Conservation (phyloP, 2,888 invertebrate genomes). For the Sicus ferrugineus region DNA sequence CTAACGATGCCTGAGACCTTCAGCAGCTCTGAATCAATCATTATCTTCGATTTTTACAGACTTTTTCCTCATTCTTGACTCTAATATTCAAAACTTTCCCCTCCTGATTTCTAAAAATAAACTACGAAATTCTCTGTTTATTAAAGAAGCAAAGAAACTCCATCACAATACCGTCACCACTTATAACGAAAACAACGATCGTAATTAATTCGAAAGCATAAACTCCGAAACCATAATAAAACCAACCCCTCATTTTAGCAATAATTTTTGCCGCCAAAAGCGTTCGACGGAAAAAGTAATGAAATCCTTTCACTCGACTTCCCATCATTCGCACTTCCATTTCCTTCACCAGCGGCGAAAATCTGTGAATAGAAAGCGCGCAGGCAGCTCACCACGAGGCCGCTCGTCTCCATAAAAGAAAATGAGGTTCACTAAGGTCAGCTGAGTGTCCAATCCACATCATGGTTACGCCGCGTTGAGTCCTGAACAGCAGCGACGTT, state of each 20-base stretch:
- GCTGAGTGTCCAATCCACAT: constrained; percentile 8
- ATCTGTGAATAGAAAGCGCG: neutral
- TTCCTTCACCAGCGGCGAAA: neutral
- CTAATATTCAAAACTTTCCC: neutral
- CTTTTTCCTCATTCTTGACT: no score
- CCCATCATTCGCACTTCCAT: neutral
- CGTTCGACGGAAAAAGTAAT: neutral
- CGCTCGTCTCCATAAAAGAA: constrained; percentile 20
- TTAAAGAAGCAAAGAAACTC: neutral
- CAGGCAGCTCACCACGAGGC: neutral
- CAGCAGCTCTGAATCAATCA: no score
- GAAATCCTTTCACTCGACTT: neutral
- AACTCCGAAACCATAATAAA: no score
- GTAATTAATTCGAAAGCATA: neutral
- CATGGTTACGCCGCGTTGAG: constrained; percentile 20
- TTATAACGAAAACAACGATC: neutral
- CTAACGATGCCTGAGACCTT: no score
- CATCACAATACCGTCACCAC: neutral
- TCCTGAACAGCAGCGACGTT: neutral
- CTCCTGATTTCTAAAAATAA: neutral
- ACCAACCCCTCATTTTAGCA: no score
- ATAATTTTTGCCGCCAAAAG: no score
- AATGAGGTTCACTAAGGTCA: constrained; percentile 31
- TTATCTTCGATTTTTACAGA: no score
- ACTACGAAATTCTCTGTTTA: neutral